Evolutionary conservation across 1,140 invertebrate species (phyloP).

Genomic region (Sitobion miscanthi): DNA sequence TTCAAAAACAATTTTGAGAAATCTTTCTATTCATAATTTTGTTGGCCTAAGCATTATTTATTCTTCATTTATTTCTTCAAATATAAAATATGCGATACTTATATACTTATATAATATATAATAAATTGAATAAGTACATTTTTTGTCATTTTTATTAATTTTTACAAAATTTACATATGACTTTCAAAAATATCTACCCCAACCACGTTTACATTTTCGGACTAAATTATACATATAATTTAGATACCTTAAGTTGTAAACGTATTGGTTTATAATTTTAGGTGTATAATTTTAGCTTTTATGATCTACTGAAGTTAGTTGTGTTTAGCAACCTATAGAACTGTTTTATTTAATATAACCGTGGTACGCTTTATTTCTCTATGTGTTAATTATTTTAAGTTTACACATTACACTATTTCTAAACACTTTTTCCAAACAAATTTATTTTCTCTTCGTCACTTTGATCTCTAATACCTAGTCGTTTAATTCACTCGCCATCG

Average conservation of each 20-base stretch:
- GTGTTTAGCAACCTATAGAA: neutral
- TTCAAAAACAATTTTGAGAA: neutral
- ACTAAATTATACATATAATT: neutral
- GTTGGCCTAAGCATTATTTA: no score
- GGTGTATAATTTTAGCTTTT: neutral
- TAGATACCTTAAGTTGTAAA: no score
- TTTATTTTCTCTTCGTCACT: neutral
- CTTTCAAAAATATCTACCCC: neutral
- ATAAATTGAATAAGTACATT: neutral
- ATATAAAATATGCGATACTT: no score
- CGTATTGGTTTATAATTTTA: no score
- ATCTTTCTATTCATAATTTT: neutral
- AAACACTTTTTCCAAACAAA: neutral
- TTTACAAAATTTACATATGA: neutral
- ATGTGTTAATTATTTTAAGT: neutral
- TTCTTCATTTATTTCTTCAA: no score
- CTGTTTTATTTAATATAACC: neutral
- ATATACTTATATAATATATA: no score
- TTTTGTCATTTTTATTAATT: neutral
- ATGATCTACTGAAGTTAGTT: neutral
- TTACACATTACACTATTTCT: neutral
- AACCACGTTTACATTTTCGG: neutral
- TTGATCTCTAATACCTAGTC: neutral
- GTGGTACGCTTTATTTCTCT: neutral
- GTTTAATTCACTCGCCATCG: neutral